Evolutionary conservation across 2,113 vertebrate species (phyloP).

Genomic region (Chiloscyllium plagiosum): DNA sequence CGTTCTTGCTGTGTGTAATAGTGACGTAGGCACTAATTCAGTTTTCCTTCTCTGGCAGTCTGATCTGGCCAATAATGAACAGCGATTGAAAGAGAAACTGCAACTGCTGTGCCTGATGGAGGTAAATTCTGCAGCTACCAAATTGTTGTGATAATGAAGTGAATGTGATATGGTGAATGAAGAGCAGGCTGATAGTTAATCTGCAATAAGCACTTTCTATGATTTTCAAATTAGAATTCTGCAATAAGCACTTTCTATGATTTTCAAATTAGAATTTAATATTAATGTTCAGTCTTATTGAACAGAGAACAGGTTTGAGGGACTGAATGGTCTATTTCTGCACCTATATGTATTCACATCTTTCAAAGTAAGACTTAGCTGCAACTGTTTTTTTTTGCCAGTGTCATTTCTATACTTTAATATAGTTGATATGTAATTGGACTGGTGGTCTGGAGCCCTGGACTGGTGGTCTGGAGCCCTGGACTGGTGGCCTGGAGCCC

Average conservation of each 20-base stretch:
- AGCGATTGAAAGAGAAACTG: constrained; percentile 40
- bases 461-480: too few relatives aligned
- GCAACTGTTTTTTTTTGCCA: not conserved
- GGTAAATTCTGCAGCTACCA: constrained; percentile 12
- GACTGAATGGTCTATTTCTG: too few relatives aligned
- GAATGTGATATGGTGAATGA: not conserved
- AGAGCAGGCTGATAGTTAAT: not conserved
- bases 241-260: not conserved
- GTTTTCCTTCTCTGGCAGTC: constrained; percentile 28
- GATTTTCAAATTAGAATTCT: not conserved
- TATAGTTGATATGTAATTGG: not conserved
- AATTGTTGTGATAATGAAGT: not conserved
- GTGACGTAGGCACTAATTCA: not conserved
- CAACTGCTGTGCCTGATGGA: constrained; percentile 43
- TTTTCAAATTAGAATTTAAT: not conserved
- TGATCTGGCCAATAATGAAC: constrained; percentile 40
- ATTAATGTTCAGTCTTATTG: not conserved
- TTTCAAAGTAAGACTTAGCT: not conserved
- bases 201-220: not conserved
- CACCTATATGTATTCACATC: too few relatives aligned
- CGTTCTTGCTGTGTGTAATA: not conserved
- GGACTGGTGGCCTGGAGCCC: not conserved
- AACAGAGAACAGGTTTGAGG: too few relatives aligned
- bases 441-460: too few relatives aligned
- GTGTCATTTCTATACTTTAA: not conserved